A percentile compares a stretch with the other conserved stretches of the same genome.
Evolutionary conservation across 1,140 invertebrate species (phyloP).

Genomic region (Drepana arcuata): DNA sequence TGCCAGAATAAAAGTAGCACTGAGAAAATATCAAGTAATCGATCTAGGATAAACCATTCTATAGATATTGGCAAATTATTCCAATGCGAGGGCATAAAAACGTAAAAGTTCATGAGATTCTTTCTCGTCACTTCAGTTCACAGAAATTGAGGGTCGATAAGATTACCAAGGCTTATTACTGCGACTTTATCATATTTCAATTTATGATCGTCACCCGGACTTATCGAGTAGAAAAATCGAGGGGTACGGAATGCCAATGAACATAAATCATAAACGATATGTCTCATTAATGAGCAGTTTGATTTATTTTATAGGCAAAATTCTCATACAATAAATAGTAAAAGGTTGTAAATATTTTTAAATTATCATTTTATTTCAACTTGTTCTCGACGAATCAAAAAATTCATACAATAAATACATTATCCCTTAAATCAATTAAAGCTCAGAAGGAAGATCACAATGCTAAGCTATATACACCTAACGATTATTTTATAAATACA

Average conservation of each 20-base stretch:
- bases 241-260: slow-evolving; percentile 42
- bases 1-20: slow-evolving; percentile 43
- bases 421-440: slow-evolving; percentile 58
- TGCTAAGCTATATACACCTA: slow-evolving; percentile 32
- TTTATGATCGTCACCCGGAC: slow-evolving; percentile 65
- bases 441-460: slow-evolving; percentile 53
- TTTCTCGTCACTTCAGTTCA: no score
- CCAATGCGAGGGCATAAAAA: no score
- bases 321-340: no score
- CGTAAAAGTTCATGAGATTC: no score
- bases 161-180: slow-evolving; percentile 60
- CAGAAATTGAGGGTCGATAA: slow-evolving; percentile 54
- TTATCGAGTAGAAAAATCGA: slow-evolving; percentile 65
- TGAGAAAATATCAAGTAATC: no score
- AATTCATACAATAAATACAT: slow-evolving; percentile 39
- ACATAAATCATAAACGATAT: slow-evolving; percentile 65
- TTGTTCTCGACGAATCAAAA: slow-evolving; percentile 12
- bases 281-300: no score
- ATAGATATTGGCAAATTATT: no score
- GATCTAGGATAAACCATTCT: no score
- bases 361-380: slow-evolving; percentile 39
- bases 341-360: slow-evolving; percentile 34
- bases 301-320: no score
- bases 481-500: slow-evolving; percentile 50
- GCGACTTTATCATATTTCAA: slow-evolving; percentile 69